Evolutionary conservation across 2,113 vertebrate species (phyloP), one percentile per base, ranked within the genome.

Genomic region (Emydura subglobosa): DNA sequence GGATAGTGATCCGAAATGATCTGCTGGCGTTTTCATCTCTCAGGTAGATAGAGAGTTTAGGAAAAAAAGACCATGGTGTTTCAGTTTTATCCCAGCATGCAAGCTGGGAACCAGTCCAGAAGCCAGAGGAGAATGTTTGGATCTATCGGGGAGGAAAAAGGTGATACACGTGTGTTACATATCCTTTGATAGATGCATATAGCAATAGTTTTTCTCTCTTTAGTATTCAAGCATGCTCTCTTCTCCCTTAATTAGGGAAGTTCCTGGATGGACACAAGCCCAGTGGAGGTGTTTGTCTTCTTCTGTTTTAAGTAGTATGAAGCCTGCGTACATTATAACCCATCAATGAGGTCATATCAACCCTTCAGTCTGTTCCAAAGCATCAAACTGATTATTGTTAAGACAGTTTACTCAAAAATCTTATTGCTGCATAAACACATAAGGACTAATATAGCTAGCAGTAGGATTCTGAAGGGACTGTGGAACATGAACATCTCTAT

Each of bases 31-130:
- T 99, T 47, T 98, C 99, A 76, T 98, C 99, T 89, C 99, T 98
- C 83, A 99, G 96, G 96, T 99, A 99, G 97, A 99, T 99, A 91
- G 99, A 99, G 39, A 99, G 97, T 92, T 99, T 99, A 3, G 99
- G 99, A 96, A 99, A 99, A 88, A 99, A 98, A 42, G 96, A 96
- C 99, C 99, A 99, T 1, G 99, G 99, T 2, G 97, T 98, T 92
- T 99, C 99, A 22, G 97, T 98, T 96, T 98, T 99, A 44, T 98
- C 95, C 99, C 99, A 99, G 96, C 99, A 99, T 0, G 99, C 99
- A 90, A 99, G 98, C 96, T 99, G 99, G 90, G 98, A 98, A 51
- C 99, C 99, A 10, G 98, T 98, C 99, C 99, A 99, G 97, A 99
- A 99, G 6, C 99, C 99, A 9, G 98, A 98, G 16, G 99, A 99